These are phyloP conservation scores for Galleria mellonella DNA, from an alignment of 1,140 invertebrate species.

Conservation along the genomic window DNA sequence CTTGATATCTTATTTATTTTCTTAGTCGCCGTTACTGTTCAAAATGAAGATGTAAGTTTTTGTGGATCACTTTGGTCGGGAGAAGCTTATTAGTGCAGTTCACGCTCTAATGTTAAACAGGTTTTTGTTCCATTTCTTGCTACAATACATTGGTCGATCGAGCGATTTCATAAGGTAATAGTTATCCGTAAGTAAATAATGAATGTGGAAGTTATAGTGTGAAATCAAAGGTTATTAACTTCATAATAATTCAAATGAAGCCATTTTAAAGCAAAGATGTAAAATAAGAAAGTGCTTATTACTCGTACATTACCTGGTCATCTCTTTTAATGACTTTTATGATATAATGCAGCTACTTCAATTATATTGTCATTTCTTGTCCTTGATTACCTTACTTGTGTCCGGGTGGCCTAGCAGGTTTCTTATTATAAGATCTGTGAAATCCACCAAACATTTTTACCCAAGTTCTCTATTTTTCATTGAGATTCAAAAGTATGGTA, in stretches of 20 bases:
- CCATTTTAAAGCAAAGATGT: neutral
- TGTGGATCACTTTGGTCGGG: constrained; percentile 23
- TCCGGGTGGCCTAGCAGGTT: too few relatives aligned
- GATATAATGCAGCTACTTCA: neutral
- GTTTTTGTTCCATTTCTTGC: constrained; percentile 27
- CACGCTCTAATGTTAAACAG: constrained; percentile 31
- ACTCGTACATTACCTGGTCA: neutral
- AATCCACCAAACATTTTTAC: too few relatives aligned
- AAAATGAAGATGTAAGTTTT: constrained; percentile 57
- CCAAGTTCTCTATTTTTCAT: too few relatives aligned
- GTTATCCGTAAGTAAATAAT: constrained; percentile 4
- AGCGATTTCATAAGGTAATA: neutral
- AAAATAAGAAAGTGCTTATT: neutral
- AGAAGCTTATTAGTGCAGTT: constrained; percentile 38
- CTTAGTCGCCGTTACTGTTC: constrained; percentile 44
- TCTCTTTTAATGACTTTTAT: constrained; percentile 2
- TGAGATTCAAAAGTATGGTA: too few relatives aligned
- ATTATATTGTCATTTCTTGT: too few relatives aligned
- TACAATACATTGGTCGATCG: constrained; percentile 3
- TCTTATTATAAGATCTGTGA: too few relatives aligned
- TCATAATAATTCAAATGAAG: constrained; percentile 1
- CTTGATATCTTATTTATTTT: constrained; percentile 46
- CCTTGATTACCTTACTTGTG: too few relatives aligned
- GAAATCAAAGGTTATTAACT: constrained; percentile 1
- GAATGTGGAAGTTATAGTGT: constrained; percentile 2